Conservation (phyloP, 53 echinoderm and acorn worm genomes). For the Echinarachnius parma region DNA sequence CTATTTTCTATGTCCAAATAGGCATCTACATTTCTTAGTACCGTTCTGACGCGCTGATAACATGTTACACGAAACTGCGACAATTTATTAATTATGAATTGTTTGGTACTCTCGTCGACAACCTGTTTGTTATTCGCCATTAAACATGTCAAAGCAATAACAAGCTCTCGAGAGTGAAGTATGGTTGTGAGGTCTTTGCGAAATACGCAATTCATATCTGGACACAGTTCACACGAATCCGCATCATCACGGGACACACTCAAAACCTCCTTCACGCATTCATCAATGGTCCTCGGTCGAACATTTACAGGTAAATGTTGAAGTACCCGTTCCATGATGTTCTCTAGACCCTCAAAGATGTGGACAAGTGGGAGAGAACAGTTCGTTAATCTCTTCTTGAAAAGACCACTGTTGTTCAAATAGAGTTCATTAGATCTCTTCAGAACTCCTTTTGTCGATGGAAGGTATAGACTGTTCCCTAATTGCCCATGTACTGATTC, state of each 20-base stretch:
- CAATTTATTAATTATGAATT: neutral
- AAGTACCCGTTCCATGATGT: neutral
- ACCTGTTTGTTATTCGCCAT: neutral
- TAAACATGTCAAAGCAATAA: neutral
- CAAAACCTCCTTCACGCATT: slow-evolving; percentile 3
- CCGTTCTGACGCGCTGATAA: neutral
- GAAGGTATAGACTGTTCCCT: no score
- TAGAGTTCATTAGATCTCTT: slow-evolving; percentile 8
- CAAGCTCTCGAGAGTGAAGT: slow-evolving; percentile 1
- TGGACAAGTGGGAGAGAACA: neutral
- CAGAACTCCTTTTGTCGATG: neutral
- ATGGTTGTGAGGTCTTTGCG: no score
- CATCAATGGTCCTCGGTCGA: neutral
- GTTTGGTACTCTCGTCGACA: neutral
- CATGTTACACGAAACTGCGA: neutral
- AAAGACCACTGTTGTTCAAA: neutral
- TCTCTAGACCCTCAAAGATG: neutral
- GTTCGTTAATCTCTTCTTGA: neutral
- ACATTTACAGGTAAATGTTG: neutral
- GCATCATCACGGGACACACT: neutral
- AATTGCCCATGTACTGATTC: no score
- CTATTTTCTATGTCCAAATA: slow-evolving; percentile 22
- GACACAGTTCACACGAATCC: neutral
- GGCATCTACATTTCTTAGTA: neutral
- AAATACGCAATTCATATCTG: neutral